Conservation (phyloP, 2,113 vertebrate genomes). For the Oreotrochilus melanogaster region DNA sequence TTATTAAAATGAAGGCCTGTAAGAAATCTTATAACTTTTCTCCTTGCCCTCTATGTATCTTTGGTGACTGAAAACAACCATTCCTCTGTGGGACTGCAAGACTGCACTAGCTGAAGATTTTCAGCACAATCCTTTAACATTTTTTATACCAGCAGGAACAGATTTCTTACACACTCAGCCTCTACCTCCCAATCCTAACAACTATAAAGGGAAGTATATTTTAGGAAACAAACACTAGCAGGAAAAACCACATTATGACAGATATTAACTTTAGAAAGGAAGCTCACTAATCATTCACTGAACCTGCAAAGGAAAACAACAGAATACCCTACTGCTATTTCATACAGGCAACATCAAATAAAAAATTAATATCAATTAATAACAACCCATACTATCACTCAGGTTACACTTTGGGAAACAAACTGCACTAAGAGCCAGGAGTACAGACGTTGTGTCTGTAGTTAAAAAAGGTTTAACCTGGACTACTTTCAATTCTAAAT, state of each 20-base stretch:
- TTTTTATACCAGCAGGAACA: neutral
- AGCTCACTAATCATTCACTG: neutral
- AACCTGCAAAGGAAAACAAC: neutral
- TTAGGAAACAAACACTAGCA: neutral
- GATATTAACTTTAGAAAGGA: neutral
- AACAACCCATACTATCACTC: neutral
- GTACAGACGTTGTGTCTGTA: neutral
- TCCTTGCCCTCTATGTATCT: neutral
- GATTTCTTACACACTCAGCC: neutral
- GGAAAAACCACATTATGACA: neutral
- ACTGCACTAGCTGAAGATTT: neutral
- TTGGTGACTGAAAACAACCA: neutral
- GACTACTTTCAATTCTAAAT: neutral
- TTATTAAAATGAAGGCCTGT: neutral
- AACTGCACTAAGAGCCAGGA: neutral
- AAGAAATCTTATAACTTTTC: neutral
- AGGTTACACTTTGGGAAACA: neutral
- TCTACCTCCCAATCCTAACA: neutral
- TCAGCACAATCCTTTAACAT: neutral
- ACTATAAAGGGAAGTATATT: neutral
- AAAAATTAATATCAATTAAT: neutral
- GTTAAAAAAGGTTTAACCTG: neutral
- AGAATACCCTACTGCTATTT: neutral
- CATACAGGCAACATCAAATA: neutral
- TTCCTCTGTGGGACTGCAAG: neutral